Percentiles rank a stretch among this genome's conserved stretches.
Evolutionary conservation across 1,140 invertebrate species (phyloP).

Genomic region (Lanistes nyassanus): DNA sequence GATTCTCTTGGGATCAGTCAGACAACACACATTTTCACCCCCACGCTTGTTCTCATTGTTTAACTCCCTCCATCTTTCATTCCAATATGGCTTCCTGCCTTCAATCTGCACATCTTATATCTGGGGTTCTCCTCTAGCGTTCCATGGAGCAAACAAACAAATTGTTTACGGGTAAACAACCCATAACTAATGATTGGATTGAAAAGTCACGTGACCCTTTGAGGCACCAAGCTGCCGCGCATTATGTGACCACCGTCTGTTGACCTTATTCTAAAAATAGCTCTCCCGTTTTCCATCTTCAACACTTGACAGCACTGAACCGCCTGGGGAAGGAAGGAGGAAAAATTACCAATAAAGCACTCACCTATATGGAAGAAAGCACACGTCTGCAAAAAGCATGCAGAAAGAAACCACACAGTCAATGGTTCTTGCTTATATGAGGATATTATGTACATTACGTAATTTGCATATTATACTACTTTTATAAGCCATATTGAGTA

Average conservation of each 20-base stretch:
- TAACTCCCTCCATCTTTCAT: slow-evolving; percentile 45
- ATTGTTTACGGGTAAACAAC: slow-evolving; percentile 63
- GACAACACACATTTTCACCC: neutral
- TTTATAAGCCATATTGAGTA: slow-evolving; percentile 3
- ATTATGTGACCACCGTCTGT: slow-evolving; percentile 43
- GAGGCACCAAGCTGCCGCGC: slow-evolving; percentile 45
- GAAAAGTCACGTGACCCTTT: slow-evolving; percentile 53
- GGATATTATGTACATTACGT: neutral
- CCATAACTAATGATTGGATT: slow-evolving; percentile 57
- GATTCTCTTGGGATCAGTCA: slow-evolving; percentile 13
- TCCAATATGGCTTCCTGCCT: slow-evolving; percentile 51
- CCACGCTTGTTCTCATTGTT: slow-evolving; percentile 30
- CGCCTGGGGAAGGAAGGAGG: slow-evolving; percentile 6
- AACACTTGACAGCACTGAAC: slow-evolving; percentile 33
- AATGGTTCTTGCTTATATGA: neutral
- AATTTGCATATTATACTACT: neutral
- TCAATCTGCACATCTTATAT: slow-evolving; percentile 37
- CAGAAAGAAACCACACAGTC: neutral
- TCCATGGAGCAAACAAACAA: slow-evolving; percentile 62
- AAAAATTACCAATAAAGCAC: slow-evolving; percentile 2
- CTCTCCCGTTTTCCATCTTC: slow-evolving; percentile 28
- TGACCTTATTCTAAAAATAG: slow-evolving; percentile 50
- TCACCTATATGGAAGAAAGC: neutral
- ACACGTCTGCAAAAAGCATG: neutral
- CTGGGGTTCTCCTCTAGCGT: slow-evolving; percentile 51